These are phyloP conservation scores for Gymnoscelis rufifasciata DNA, from an alignment of 2,888 invertebrate genomes.

Conservation along the genomic window DNA sequence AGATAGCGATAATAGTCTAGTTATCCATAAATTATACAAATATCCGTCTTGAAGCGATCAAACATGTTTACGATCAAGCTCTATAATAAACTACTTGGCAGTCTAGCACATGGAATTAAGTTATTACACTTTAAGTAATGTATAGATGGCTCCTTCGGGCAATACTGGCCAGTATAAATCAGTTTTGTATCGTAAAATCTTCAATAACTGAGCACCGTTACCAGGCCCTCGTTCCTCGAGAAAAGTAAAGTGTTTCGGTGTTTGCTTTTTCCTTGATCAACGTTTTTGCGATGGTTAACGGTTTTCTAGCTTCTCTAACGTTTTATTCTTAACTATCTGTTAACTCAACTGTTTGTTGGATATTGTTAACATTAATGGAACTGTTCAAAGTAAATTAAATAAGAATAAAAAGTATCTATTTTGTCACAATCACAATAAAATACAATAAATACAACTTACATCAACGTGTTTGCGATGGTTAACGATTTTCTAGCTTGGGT, in stretches of 20 bases:
- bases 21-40: too few relatives aligned
- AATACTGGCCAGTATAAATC: constrained; percentile 41
- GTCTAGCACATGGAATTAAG: constrained; percentile 36
- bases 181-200: constrained; percentile 46
- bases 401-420: too few relatives aligned
- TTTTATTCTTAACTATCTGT: not conserved
- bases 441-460: too few relatives aligned
- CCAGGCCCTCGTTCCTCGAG: constrained; percentile 32
- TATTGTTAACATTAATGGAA: not conserved
- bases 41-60: too few relatives aligned
- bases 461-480: too few relatives aligned
- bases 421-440: too few relatives aligned
- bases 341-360: not conserved
- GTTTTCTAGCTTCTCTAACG: not conserved
- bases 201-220: constrained; percentile 43
- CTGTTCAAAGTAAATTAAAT: too few relatives aligned
- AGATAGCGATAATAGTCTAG: too few relatives aligned
- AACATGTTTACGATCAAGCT: too few relatives aligned
- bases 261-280: constrained; percentile 7
- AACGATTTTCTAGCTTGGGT: not conserved
- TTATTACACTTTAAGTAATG: constrained; percentile 40
- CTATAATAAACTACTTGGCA: constrained; percentile 9
- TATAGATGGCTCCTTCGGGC: constrained; percentile 35
- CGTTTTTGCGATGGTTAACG: constrained; percentile 12
- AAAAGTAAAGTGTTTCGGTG: constrained; percentile 18